Percentiles rank a stretch among this genome's conserved stretches.
phyloP scores from a whole-genome alignment of 2,888 invertebrate species.

The Trachelus tabidus region DNA sequence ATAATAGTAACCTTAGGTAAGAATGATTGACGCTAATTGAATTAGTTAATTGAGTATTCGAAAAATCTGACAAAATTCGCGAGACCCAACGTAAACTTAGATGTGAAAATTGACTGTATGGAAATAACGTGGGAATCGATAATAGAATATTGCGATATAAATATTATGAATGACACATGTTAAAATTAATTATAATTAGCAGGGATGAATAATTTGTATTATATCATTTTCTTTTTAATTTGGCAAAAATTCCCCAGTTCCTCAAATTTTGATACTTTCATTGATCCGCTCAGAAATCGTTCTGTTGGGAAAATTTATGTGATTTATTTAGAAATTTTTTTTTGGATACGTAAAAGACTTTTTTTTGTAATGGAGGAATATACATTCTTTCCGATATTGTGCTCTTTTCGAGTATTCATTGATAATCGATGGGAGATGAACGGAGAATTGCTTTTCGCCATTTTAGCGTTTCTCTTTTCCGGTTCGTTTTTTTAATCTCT shows the following conservation, averaged over 20 bases:
- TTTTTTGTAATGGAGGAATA: not conserved
- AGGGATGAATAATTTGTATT: not conserved
- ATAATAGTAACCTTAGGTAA: not conserved
- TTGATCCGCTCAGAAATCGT: not conserved
- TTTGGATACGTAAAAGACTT: not conserved
- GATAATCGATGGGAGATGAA: not conserved
- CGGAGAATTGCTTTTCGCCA: not conserved
- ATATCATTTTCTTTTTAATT: not conserved
- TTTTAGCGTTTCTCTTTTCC: not conserved
- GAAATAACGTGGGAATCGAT: not conserved
- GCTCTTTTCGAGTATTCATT: not conserved
- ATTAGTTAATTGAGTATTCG: not conserved
- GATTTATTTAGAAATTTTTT: not conserved
- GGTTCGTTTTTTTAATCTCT: not conserved
- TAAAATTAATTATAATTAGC: not conserved
- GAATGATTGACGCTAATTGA: not conserved
- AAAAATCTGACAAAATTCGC: not conserved
- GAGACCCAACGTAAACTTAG: not conserved
- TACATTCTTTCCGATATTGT: not conserved
- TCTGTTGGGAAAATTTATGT: not conserved
- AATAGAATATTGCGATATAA: not conserved
- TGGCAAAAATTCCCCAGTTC: not conserved
- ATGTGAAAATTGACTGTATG: fast-evolving
- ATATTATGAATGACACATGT: not conserved
- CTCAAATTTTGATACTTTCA: not conserved